Evolutionary conservation across 2,797 vertebrate genomes (phyloP).

Genomic region (Semaprochilodus insignis): DNA sequence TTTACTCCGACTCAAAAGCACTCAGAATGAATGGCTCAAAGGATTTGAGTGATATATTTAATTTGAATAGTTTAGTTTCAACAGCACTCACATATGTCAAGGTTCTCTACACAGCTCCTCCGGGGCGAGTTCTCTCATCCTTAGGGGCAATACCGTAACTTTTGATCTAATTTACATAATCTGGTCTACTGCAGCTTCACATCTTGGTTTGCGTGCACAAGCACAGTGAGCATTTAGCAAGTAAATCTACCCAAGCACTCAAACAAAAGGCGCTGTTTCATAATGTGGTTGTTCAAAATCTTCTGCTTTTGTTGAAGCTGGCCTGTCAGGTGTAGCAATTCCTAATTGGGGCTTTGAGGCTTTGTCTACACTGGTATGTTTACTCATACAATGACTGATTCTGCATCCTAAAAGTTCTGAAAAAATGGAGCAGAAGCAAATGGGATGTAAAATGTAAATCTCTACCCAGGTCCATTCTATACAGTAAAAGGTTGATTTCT

Average conservation of each 20-base stretch:
- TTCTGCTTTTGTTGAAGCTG: conserved; percentile 3
- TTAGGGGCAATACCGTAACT: not conserved
- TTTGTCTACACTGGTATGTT: conserved; percentile 16
- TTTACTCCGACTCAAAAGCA: not conserved
- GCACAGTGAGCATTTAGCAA: not conserved
- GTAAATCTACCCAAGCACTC: not conserved
- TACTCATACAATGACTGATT: not conserved
- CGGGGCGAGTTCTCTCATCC: not conserved
- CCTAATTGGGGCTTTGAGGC: conserved; percentile 32
- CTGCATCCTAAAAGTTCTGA: conserved; percentile 10
- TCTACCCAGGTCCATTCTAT: not conserved
- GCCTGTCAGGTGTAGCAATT: not conserved
- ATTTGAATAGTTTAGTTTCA: conserved; percentile 2
- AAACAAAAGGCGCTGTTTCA: not conserved
- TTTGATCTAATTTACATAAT: not conserved
- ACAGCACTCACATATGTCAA: not conserved
- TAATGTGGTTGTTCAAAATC: not conserved
- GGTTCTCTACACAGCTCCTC: not conserved
- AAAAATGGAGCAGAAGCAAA: not conserved
- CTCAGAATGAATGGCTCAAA: not conserved
- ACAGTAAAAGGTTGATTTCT: not conserved
- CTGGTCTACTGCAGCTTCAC: not conserved
- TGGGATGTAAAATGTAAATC: not conserved
- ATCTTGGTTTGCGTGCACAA: not conserved
- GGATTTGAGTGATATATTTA: not conserved